Evolutionary conservation across 2,888 invertebrate species (phyloP).

Genomic region (Tenthredo amoena): DNA sequence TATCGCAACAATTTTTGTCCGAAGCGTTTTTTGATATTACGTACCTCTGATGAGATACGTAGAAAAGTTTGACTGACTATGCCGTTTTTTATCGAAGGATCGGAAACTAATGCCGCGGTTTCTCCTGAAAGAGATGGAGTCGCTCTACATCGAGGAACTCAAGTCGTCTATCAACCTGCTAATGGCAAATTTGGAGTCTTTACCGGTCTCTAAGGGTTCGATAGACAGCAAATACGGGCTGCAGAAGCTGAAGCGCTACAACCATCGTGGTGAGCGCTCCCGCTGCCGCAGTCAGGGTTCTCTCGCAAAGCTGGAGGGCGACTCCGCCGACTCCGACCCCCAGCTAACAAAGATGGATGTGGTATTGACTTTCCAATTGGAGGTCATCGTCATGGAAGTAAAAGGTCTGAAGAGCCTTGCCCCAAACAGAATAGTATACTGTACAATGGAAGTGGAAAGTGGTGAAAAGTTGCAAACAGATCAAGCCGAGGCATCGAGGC

Average conservation of each 20-base stretch:
- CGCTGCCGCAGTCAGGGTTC: conserved; percentile 90
- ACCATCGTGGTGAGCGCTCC: conserved; percentile 83
- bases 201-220: conserved; percentile 98
- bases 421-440: conserved; percentile 98
- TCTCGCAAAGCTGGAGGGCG: conserved; percentile 95
- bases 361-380: conserved; percentile 96
- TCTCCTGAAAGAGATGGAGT: conserved; percentile 99
- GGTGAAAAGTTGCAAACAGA: conserved; percentile 99
- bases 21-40: background rate
- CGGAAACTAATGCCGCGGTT: conserved; percentile 99
- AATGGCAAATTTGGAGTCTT: conserved; percentile 99
- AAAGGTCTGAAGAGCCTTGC: conserved; percentile 98
- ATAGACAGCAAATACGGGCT: conserved; percentile 98
- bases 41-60: background rate
- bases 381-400: conserved; percentile 99
- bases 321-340: conserved; percentile 96
- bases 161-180: conserved; percentile 98
- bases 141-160: conserved; percentile 98
- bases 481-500: conserved; percentile 99
- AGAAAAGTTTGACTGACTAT: background rate
- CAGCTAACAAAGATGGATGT: conserved; percentile 99
- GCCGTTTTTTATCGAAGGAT: conserved; percentile 82
- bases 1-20: background rate
- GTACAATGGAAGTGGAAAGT: conserved; percentile 99
- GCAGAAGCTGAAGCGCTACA: conserved; percentile 98